These are phyloP conservation scores for silkworm (Bombyx mori) DNA, from an alignment of 1,140 invertebrate genomes.

Conservation along the genomic window DNA sequence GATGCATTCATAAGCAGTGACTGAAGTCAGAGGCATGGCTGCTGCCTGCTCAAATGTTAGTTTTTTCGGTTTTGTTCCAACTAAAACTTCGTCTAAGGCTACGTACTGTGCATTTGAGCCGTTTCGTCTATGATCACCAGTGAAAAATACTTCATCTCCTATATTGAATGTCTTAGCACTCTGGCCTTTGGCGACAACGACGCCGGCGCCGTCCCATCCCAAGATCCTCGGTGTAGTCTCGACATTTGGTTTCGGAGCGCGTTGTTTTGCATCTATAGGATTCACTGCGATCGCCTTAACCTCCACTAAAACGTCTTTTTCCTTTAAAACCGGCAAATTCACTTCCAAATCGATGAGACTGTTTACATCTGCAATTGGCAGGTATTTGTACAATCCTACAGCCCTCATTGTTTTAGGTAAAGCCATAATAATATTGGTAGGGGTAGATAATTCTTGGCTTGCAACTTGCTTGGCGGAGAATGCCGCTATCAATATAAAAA, in stretches of 20 bases:
- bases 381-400: slow-evolving; percentile 56
- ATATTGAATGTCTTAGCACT: slow-evolving; percentile 33
- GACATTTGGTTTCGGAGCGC: slow-evolving; percentile 41
- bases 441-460: no score
- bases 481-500: no score
- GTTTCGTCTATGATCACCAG: slow-evolving; percentile 40
- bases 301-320: slow-evolving; percentile 46
- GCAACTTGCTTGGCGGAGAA: no score
- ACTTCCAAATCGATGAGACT: slow-evolving; percentile 51
- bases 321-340: slow-evolving; percentile 31
- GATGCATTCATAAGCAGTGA: slow-evolving; percentile 50
- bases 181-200: slow-evolving; percentile 42
- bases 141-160: slow-evolving; percentile 55
- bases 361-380: slow-evolving; percentile 42
- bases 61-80: slow-evolving; percentile 48
- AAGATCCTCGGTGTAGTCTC: slow-evolving; percentile 42
- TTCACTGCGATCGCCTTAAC: slow-evolving; percentile 54
- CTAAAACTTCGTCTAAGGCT: slow-evolving; percentile 41
- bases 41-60: slow-evolving; percentile 57
- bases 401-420: slow-evolving; percentile 51
- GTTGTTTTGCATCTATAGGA: slow-evolving; percentile 52
- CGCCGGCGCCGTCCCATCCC: slow-evolving; percentile 52
- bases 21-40: slow-evolving; percentile 47
- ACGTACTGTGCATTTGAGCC: slow-evolving; percentile 56
- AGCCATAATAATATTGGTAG: slow-evolving; percentile 19